Base-by-base conservation (phyloP, 2,888 invertebrate genomes). In the Alloplasta piceator region DNA sequence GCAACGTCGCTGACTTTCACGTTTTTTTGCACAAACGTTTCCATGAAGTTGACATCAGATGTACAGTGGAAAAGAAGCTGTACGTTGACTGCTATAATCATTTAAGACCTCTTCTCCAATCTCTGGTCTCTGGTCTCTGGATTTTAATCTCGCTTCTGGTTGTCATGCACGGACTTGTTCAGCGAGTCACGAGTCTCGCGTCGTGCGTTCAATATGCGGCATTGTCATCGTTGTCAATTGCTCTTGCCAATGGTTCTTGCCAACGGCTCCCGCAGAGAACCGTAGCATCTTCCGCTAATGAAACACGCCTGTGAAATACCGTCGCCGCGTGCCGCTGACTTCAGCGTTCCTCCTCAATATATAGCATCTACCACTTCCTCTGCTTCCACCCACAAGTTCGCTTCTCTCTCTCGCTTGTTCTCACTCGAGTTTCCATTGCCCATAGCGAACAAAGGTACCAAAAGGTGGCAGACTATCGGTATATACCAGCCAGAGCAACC, bases 271-370 rank as follows among this genome's bases (percentile, higher is more conserved):
- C 84, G 88, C 89, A 87, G 88, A 86, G 89, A 26, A 43, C 56
- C 78, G 89, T 88, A 90, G 90, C 89, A 91, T 91, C 91, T 91
- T 90, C 89, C 89, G 91, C 90, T 92, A 92, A 92, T 92, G 92
- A 92, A 92, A 92, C 91, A 90, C 87, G 90, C 86, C 85, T 89
- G 89, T 92, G 92, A 92, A 91, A 91, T 92, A 92, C 89, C 89
- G 90, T 83, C 87, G 88, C 90, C 90, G 90, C 92, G 92, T 92
- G 91, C 90, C 87, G 87, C 86, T 82, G 80, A 75, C 81, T 84
- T 79, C 72, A 78, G 86, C 87, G 87, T 88, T 88, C 26, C 26
- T 26, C 1, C 85, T 85, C 88, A 85, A 83, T 89, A 83, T 89
- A 85, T 78, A 86, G 12, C 26, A 26, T 3, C 26, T 26, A 26